Base-by-base conservation (phyloP, 2,888 invertebrate species). In the Slavum lentiscoides region DNA sequence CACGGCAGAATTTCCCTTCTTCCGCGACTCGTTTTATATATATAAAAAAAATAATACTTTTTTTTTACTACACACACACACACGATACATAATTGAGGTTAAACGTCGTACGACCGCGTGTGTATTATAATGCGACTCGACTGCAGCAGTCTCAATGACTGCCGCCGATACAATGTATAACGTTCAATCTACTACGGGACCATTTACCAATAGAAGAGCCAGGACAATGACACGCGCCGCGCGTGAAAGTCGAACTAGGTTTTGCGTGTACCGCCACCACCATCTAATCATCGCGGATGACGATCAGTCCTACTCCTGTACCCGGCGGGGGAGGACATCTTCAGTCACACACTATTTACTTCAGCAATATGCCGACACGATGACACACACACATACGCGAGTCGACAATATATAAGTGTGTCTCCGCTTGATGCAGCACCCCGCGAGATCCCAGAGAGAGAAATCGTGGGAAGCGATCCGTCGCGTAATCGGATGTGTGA, bases 401-500 rank as follows among this genome's bases (percentile, higher is more conserved):
- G 37, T 15, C n/a, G n/a, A 13, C 15, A 66, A 21, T 66, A 39
- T 2, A 11, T 11, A 66, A 5, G 23, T 9, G 15, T 15, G n/a
- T 43, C 43, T 43, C 43, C 11, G 43, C 7, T 43, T 6, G 7
- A 7, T 11, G 7, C 5, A 4, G n/a, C 17, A 17, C 49, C 9
- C 23, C 53, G 23, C 23, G 53, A 68, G 19, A 68, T 5, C 19
- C 23, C 30, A 30, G 19, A 19, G 23, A 61, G 55, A 66, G 74
- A 74, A 74, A 74, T 64, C 74, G 74, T 66, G 74, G 74, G 74
- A 74, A 74, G 39, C 43, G 1, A 11, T 43, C 43, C 9, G 7
- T 9, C 43, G 43, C 43, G 43, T 43, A 43, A 30, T 30, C 43
- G 43, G 43, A 43, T 43, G 43, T 43, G 43, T 6, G 43, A 43